Evolutionary conservation across 2,888 invertebrate genomes (phyloP), one percentile per base, ranked within the genome.

Genomic region (Norana najaformis): DNA sequence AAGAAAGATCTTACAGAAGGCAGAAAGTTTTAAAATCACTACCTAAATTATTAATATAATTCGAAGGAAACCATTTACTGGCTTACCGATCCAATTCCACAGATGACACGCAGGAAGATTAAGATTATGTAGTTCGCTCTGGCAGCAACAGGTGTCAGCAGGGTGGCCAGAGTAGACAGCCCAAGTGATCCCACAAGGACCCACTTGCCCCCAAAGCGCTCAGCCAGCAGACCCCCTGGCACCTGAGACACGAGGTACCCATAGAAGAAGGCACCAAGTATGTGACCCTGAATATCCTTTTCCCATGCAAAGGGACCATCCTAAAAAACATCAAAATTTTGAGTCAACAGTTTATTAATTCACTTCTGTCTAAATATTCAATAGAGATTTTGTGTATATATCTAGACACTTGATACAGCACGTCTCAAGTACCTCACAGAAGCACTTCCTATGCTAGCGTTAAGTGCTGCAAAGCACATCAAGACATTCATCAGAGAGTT

Each of bases 221-320:
- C 91, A 90, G 93, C 91, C 47, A 93, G 90, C 53, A 92, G 91
- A 4, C 94, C 94, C 37, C 93, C 94, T 38, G 94, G 93, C 85
- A 95, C 93, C 92, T 95, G 95, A 92, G 91, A 93, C 85, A 94
- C 91, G 85, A 95, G 92, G 92, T 95, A 95, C 53, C 95, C 95
- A 92, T 96, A 96, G 94, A 96, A 96, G 93, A 96, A 96, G 8
- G 95, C 95, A 14, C 96, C 95, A 6, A 96, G 94, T 88, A 96
- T 94, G 0, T 94, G 92, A 36, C 96, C 95, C 92, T 96, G 95
- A 34, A 95, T 94, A 14, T 94, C 93, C 90, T 96, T 96, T 53
- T 95, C 94, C 96, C 96, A 96, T 0, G 94, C 93, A 91, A 96
- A 95, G 91, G 95, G 95, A 14, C 94, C 93, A 88, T 93, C 93